Conservation (phyloP, 1,140 invertebrate genomes). For the Caenorhabditis tropicalis region DNA sequence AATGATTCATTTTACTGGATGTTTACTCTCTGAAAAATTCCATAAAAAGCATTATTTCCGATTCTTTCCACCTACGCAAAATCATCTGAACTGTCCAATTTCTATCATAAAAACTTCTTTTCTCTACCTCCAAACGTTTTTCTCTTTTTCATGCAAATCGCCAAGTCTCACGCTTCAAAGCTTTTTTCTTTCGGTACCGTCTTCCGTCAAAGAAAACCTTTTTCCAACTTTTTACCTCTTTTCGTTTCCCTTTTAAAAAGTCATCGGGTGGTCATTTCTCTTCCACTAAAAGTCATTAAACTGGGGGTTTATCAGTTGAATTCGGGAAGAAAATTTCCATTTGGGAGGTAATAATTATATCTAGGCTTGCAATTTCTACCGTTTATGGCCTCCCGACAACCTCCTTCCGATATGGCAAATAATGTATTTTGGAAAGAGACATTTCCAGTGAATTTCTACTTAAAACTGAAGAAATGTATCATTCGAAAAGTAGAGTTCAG, state of each 20-base stretch:
- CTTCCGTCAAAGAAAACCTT: not conserved
- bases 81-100: not conserved
- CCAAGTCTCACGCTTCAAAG: constrained; percentile 32
- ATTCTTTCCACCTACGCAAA: not conserved
- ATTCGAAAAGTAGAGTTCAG: too few relatives aligned
- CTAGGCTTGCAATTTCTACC: not conserved
- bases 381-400: constrained; percentile 28
- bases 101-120: not conserved
- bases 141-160: constrained; percentile 29
- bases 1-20: too few relatives aligned
- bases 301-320: not conserved
- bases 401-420: not conserved
- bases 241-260: too few relatives aligned
- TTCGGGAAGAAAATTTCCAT: not conserved
- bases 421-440: too few relatives aligned
- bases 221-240: constrained; percentile 18
- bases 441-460: not conserved
- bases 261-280: not conserved
- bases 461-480: not conserved
- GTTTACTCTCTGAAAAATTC: too few relatives aligned
- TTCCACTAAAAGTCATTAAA: not conserved
- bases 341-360: not conserved
- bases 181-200: not conserved
- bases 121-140: not conserved
- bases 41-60: too few relatives aligned